A percentile compares a stretch with the other conserved stretches of the same genome.
These are phyloP conservation scores for Anthrax anthrax DNA, from an alignment of 2,888 invertebrate species.

Conservation along the genomic window DNA sequence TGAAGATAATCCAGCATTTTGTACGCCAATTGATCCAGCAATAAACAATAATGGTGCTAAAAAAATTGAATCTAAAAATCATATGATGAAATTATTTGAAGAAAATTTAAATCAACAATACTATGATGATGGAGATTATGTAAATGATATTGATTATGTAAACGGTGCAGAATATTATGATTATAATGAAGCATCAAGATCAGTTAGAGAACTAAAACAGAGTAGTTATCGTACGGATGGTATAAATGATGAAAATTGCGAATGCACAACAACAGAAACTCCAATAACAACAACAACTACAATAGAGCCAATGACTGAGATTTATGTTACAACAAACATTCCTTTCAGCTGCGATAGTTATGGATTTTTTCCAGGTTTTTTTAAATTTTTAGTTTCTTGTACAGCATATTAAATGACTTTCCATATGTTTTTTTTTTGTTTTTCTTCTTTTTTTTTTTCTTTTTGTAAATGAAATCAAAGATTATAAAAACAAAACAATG, in stretches of 20 bases:
- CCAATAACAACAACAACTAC: conserved; percentile 1
- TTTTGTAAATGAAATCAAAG: background rate
- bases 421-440: background rate
- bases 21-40: conserved; percentile 12
- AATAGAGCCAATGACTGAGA: no score
- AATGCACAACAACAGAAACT: background rate
- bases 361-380: conserved; percentile 14
- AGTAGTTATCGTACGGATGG: background rate
- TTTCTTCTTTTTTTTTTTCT: background rate
- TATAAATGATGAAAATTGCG: background rate
- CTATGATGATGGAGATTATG: no score
- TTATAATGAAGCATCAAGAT: conserved; percentile 3
- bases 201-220: background rate
- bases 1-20: conserved; percentile 17
- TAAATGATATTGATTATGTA: background rate
- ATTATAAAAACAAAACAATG: conserved; percentile 7
- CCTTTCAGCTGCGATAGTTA: conserved; percentile 13
- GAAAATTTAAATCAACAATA: background rate
- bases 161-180: background rate
- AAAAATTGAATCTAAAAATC: no score
- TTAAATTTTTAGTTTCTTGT: no score
- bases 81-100: background rate
- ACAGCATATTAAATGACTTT: no score
- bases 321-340: background rate
- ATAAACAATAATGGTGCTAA: background rate